Conservation (phyloP, 2,797 vertebrate species). For the Acanthurus leucopareius region DNA sequence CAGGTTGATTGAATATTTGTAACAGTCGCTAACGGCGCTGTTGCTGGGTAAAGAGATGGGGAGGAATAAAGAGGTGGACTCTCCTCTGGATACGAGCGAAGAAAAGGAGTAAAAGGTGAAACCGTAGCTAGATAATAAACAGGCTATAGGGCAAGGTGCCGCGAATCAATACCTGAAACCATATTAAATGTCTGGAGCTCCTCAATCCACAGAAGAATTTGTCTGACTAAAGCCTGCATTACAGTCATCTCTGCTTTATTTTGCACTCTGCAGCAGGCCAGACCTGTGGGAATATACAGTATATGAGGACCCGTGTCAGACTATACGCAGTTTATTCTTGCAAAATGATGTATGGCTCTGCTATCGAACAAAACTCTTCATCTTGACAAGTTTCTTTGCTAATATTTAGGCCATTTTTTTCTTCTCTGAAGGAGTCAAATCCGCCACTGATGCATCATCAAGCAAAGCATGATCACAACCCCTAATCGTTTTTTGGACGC, state of each 20-base stretch:
- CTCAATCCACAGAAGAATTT: conserved; percentile 79
- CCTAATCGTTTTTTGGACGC: background rate
- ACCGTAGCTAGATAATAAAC: conserved; percentile 78
- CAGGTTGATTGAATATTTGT: conserved; percentile 67
- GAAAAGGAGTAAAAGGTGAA: conserved; percentile 76
- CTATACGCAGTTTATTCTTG: conserved; percentile 11
- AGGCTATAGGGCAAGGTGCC: conserved; percentile 71
- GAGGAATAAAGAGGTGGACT: conserved; percentile 51
- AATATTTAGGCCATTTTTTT: background rate
- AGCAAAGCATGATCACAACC: background rate
- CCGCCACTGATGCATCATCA: background rate
- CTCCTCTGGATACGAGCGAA: conserved; percentile 50
- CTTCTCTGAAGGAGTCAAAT: background rate
- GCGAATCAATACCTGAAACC: conserved; percentile 80
- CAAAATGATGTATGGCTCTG: background rate
- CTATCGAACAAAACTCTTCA: background rate
- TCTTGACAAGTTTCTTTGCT: background rate
- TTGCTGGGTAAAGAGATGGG: conserved; percentile 33
- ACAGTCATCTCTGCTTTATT: conserved; percentile 63
- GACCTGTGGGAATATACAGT: conserved; percentile 31
- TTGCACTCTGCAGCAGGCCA: conserved; percentile 48
- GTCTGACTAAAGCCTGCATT: conserved; percentile 78
- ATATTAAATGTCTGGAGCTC: conserved; percentile 84
- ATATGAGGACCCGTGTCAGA: conserved; percentile 29
- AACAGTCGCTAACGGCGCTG: conserved; percentile 50